Evolutionary conservation across 2,888 invertebrate genomes (phyloP), one percentile per base, ranked within the genome.

Genomic region (Pardosa pseudoannulata): DNA sequence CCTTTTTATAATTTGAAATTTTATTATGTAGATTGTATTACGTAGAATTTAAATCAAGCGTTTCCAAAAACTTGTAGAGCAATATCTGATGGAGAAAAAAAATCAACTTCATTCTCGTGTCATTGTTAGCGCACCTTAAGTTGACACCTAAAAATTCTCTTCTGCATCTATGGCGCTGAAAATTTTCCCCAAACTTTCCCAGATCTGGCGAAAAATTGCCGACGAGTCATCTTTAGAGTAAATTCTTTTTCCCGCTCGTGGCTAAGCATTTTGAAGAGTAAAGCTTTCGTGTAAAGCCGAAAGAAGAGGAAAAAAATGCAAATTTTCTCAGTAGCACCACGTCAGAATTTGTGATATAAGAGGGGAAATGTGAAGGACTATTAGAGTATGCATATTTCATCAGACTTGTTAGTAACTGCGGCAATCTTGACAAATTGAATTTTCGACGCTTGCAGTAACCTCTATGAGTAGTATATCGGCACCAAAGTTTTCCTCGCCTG

Each of bases 351-450:
- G 23, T 1, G 23, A 56, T 23, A 23, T 46, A 9, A 23, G 56
- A 56, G 56, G 3, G 23, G 23, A 56, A 16, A 16, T 23, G 23
- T 56, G 56, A 56, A 23, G 23, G 56, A 23, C 56, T 56, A 23
- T 5, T 11, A n/a, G n/a, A 36, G 23, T 23, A 56, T 56, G 56
- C 56, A 56, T 56, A 56, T 56, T 56, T 56, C 56, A 56, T 56
- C 3, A 23, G 56, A 6, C 56, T 56, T 23, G 56, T 56, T 56
- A 56, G 41, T n/a, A 46, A 6, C 56, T 23, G 16, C 23, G 6
- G 3, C 56, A 56, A 23, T 56, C 3, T 56, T 56, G 56, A 56
- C 19, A 56, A 56, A 56, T 56, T 56, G 56, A 56, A 23, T 56
- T 56, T 56, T 56, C 23, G 9, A 46, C 5, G 11, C 46, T 46